Percentiles rank a stretch among this genome's conserved stretches.
Conservation (phyloP, 2,797 vertebrate species). For the Alouatta caraya region DNA sequence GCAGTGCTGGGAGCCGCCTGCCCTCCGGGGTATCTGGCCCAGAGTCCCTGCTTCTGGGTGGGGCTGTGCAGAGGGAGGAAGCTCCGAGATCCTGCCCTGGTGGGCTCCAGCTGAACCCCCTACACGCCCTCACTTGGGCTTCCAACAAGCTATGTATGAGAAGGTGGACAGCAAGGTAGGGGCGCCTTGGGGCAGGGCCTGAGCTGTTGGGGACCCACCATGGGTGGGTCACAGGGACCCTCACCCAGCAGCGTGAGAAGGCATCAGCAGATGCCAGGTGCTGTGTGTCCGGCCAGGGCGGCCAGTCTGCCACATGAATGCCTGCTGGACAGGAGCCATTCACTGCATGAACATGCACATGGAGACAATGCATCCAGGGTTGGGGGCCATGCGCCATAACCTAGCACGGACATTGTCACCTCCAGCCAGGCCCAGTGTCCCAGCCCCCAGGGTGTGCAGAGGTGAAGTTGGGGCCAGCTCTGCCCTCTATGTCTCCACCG, state of each 20-base stretch:
- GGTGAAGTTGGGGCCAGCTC: background rate
- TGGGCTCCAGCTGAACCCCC: background rate
- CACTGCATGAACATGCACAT: background rate
- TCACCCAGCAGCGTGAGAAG: background rate
- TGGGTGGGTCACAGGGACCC: background rate
- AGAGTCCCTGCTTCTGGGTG: background rate
- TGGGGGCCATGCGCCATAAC: background rate
- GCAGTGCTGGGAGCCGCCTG: background rate
- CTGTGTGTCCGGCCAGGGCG: background rate
- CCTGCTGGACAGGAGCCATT: fast-evolving
- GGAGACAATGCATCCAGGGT: background rate
- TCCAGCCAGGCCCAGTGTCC: background rate
- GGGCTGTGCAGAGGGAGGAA: background rate
- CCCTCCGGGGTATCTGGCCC: background rate
- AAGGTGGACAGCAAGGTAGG: background rate
- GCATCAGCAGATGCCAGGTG: background rate
- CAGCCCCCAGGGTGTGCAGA: background rate
- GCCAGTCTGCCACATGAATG: fast-evolving
- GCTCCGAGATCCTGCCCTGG: fast-evolving
- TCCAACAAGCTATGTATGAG: background rate
- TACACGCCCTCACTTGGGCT: background rate
- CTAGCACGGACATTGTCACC: background rate
- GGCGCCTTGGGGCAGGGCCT: background rate
- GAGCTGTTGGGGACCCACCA: background rate
- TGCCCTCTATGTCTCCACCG: background rate